A percentile compares a stretch with the other conserved stretches of the same genome.
Conservation (phyloP, 2,113 vertebrate species). For the Rhipidura dahli region DNA sequence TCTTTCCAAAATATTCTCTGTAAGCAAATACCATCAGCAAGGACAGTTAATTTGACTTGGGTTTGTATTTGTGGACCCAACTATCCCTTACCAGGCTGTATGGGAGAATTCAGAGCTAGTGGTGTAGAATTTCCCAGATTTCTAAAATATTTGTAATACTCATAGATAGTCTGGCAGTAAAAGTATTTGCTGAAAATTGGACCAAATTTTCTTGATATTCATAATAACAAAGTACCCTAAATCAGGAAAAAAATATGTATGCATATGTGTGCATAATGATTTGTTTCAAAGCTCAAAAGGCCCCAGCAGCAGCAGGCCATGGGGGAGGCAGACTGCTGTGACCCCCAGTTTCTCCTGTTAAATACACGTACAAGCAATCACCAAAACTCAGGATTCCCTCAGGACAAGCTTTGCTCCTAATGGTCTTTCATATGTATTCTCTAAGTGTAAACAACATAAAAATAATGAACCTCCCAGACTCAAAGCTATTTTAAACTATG, state of each 20-base stretch:
- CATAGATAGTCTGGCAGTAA: neutral
- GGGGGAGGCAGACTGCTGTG: neutral
- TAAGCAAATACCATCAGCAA: neutral
- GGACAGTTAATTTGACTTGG: neutral
- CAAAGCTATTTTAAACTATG: neutral
- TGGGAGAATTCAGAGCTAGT: neutral
- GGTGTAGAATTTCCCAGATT: neutral
- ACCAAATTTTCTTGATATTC: neutral
- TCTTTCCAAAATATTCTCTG: neutral
- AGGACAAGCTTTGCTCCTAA: neutral
- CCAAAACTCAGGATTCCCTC: neutral
- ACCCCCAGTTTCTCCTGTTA: neutral
- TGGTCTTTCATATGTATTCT: neutral
- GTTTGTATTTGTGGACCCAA: neutral
- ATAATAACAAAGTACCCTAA: neutral
- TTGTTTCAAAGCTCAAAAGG: neutral
- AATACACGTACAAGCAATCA: accelerated
- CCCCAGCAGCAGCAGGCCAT: neutral
- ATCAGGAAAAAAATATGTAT: neutral
- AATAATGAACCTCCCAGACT: neutral
- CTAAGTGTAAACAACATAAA: neutral
- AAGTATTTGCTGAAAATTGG: neutral
- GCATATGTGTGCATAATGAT: neutral
- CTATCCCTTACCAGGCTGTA: neutral
- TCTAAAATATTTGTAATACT: neutral